A percentile compares a stretch with the other conserved stretches of the same genome.
phyloP scores from a whole-genome alignment of 1,140 invertebrate genomes.

The Euwallacea fornicatus region DNA sequence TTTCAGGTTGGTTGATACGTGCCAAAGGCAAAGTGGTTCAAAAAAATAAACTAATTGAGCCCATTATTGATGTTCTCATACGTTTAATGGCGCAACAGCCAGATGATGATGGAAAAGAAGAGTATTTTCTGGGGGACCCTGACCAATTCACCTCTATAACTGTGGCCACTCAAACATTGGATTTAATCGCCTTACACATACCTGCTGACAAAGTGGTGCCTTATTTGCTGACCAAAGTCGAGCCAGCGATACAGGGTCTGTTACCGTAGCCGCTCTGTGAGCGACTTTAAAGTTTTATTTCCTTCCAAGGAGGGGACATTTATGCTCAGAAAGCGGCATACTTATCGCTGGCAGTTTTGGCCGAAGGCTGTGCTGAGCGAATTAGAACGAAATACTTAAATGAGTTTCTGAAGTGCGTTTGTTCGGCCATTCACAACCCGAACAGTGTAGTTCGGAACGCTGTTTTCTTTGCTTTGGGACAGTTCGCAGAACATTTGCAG shows the following conservation, averaged over 20 bases:
- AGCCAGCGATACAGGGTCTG: slow-evolving; percentile 60
- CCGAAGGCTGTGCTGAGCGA: slow-evolving; percentile 79
- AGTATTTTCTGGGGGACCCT: slow-evolving; percentile 63
- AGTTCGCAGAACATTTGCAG: slow-evolving; percentile 81
- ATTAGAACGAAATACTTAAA: slow-evolving; percentile 73
- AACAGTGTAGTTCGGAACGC: slow-evolving; percentile 68
- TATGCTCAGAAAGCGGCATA: slow-evolving; percentile 71
- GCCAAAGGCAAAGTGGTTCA: slow-evolving; percentile 59
- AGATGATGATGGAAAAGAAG: slow-evolving; percentile 63
- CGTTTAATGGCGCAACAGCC: slow-evolving; percentile 64
- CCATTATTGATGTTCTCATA: slow-evolving; percentile 71
- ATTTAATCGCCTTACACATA: slow-evolving; percentile 74
- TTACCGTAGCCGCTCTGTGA: not conserved
- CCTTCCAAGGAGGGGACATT: slow-evolving; percentile 55
- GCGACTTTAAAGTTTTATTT: slow-evolving; percentile 2
- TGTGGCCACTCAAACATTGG: slow-evolving; percentile 72
- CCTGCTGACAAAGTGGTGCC: slow-evolving; percentile 77
- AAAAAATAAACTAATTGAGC: slow-evolving; percentile 73
- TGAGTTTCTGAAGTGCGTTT: slow-evolving; percentile 69
- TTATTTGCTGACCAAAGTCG: slow-evolving; percentile 63
- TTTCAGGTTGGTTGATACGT: slow-evolving; percentile 28
- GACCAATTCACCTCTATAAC: slow-evolving; percentile 64
- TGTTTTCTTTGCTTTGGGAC: slow-evolving; percentile 78
- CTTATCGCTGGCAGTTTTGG: slow-evolving; percentile 71
- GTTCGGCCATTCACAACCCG: slow-evolving; percentile 68